Conservation (phyloP, 2,888 invertebrate genomes). For the Cordilura impudica region DNA sequence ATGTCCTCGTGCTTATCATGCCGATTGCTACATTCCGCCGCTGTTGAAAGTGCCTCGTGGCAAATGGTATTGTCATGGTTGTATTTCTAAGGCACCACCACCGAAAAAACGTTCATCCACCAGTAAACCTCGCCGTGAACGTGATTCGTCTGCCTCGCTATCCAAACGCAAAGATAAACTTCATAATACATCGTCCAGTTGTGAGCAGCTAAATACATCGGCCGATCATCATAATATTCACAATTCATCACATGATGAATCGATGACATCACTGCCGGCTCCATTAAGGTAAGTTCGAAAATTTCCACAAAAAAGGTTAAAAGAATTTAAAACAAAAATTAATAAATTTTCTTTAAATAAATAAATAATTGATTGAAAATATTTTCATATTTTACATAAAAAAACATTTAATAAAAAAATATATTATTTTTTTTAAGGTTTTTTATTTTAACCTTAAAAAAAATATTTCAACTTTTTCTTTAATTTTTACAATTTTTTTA, state of each 20-base stretch:
- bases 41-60: constrained; percentile 89
- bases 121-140: constrained; percentile 79
- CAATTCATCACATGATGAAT: constrained; percentile 77
- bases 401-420: no score
- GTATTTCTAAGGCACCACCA: constrained; percentile 89
- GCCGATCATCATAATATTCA: constrained; percentile 70
- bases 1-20: constrained; percentile 94
- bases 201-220: constrained; percentile 60
- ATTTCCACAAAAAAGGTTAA: not conserved
- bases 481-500: no score
- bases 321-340: no score
- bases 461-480: no score
- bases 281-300: constrained; percentile 73
- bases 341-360: no score
- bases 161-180: constrained; percentile 78
- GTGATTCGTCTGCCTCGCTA: constrained; percentile 73
- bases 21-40: constrained; percentile 94
- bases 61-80: constrained; percentile 94
- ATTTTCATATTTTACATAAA: no score
- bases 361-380: no score
- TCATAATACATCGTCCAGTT: constrained; percentile 61
- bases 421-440: no score
- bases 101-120: constrained; percentile 83
- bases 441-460: no score
- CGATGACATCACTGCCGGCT: constrained; percentile 75